These are phyloP conservation scores for Venustaconcha ellipsiformis DNA, from an alignment of 1,140 invertebrate genomes.

Conservation along the genomic window DNA sequence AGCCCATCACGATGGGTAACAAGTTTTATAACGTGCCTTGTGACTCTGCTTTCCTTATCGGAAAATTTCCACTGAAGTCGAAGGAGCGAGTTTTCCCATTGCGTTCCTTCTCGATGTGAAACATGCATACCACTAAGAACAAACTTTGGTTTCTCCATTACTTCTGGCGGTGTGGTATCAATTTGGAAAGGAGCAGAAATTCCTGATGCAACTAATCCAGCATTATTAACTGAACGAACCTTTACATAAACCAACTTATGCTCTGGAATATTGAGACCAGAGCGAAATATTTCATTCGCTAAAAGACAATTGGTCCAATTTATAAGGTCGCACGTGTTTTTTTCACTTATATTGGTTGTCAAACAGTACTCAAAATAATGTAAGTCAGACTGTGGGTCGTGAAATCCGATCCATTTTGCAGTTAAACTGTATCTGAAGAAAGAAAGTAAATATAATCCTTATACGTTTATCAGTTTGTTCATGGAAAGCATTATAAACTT, in stretches of 20 bases:
- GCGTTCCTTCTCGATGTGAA: not conserved
- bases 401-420: slow-evolving; percentile 39
- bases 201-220: slow-evolving; percentile 18
- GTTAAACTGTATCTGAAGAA: slow-evolving; percentile 29
- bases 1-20: slow-evolving; percentile 35
- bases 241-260: slow-evolving; percentile 29
- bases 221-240: slow-evolving; percentile 39
- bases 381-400: slow-evolving; percentile 46
- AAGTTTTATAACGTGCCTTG: slow-evolving; percentile 28
- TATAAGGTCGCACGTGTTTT: slow-evolving; percentile 32
- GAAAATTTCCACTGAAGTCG: slow-evolving; percentile 39
- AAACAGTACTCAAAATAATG: slow-evolving; percentile 43
- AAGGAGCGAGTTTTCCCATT: slow-evolving; percentile 41
- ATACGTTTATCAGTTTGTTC: too few species aligned
- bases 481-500: not conserved
- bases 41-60: slow-evolving; percentile 46
- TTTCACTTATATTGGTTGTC: slow-evolving; percentile 4
- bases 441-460: not conserved
- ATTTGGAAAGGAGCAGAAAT: slow-evolving; percentile 40
- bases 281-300: slow-evolving; percentile 11
- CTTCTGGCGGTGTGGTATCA: slow-evolving; percentile 31
- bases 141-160: slow-evolving; percentile 16
- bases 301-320: slow-evolving; percentile 12
- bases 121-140: not conserved
- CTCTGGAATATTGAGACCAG: slow-evolving; percentile 22